Evolutionary conservation across 2,888 invertebrate genomes (phyloP), one percentile per base, ranked within the genome.

Genomic region (Lithophane socia): DNA sequence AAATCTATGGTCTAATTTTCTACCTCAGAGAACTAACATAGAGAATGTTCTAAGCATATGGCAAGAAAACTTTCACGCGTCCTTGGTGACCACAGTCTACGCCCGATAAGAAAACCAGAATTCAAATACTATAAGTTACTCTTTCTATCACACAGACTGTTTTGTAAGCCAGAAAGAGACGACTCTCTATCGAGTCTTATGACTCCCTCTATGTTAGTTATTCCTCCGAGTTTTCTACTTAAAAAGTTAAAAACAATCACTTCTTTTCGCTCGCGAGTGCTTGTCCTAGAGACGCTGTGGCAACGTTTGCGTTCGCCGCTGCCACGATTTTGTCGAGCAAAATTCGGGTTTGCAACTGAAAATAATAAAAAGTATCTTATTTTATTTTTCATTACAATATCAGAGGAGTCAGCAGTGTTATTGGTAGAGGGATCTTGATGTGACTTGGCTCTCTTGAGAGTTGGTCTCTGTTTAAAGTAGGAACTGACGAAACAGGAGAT

Each of bases 221-320:
- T 80, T 21, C 10, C 49, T 75, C 56, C 24, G 56, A 74, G 29
- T 65, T 1, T 61, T 66, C 86, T 86, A 84, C 76, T 9, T 72
- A 29, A 72, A 47, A 73, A 66, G 10, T 70, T 49, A 67, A 79
- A 73, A 8, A 24, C 13, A 77, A 83, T 96, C 92, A 96, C 95
- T 95, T 96, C 90, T 95, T 95, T 70, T 96, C 96, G 74, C 88
- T 92, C 29, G 95, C 96, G 52, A 96, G 87, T 1, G 95, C 91
- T 80, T 96, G 96, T n/a, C 96, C 96, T 2, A 96, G 87, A 0
- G 96, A 94, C 0, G 96, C 96, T 2, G 96, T 96, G 8, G 96
- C 95, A 0, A 95, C 93, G 0, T 94, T 93, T 0, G 95, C 92
- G 66, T 95, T 96, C 0, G 96, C 92, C 2, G 94, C 94, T 0